These are phyloP conservation scores for Gallirallus australis DNA, from an alignment of 2,797 vertebrate species.

Conservation along the genomic window DNA sequence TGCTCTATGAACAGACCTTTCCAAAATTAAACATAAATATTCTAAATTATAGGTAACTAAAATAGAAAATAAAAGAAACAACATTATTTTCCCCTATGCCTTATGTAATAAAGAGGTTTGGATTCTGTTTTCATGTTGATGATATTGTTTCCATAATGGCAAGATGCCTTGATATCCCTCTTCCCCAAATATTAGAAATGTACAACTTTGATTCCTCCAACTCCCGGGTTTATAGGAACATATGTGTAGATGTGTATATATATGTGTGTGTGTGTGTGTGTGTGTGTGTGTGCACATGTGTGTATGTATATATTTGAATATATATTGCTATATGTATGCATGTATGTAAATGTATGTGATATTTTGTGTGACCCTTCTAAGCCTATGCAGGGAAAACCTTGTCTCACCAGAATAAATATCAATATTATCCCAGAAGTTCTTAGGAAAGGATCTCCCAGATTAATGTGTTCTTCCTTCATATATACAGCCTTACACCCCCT, in stretches of 20 bases:
- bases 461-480: not conserved
- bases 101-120: not conserved
- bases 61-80: not conserved
- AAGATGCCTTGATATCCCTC: no score
- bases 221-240: no score
- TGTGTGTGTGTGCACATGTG: no score
- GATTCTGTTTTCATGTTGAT: not conserved
- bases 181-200: no score
- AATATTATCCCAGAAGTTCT: not conserved
- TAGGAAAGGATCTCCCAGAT: not conserved
- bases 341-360: not conserved
- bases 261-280: no score
- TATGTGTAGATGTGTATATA: no score
- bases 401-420: not conserved
- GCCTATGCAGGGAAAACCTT: not conserved
- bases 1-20: not conserved
- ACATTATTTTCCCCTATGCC: not conserved
- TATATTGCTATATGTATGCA: not conserved
- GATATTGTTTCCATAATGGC: no score
- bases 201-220: no score
- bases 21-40: not conserved
- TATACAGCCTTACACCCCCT: fast-evolving
- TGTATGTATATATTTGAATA: no score
- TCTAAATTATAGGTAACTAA: not conserved
- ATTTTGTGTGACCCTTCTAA: not conserved